Evolutionary conservation across 2,888 invertebrate genomes (phyloP).

Genomic region (Yponomeuta cagnagella): DNA sequence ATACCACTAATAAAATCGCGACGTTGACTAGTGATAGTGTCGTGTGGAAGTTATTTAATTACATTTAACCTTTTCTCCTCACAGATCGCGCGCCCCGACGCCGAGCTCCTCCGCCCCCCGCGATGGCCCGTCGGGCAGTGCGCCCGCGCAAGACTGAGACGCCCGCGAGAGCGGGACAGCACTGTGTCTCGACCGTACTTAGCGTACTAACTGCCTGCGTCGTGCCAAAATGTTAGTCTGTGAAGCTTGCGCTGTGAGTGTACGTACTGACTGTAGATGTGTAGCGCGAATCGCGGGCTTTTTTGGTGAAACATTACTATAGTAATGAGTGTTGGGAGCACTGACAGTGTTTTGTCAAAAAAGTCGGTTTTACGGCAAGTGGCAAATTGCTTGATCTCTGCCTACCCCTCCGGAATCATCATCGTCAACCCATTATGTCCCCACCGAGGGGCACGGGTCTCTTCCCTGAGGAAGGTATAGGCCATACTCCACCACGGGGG

Average conservation of each 20-base stretch:
- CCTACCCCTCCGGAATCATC: no score
- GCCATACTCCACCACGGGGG: no score
- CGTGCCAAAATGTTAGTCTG: not conserved
- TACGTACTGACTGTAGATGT: no score
- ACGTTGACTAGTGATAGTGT: not conserved
- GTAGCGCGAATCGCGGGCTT: no score
- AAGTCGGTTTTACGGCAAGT: not conserved
- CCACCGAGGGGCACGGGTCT: no score
- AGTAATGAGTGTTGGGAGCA: not conserved
- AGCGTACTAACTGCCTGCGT: not conserved
- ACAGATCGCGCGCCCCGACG: constrained; percentile 47
- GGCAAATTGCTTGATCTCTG: not conserved
- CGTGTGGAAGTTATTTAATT: not conserved
- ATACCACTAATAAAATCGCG: no score
- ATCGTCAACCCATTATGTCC: no score
- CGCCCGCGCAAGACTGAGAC: constrained; percentile 33
- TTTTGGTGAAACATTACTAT: not conserved
- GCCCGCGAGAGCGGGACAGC: not conserved
- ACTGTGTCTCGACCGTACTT: constrained; percentile 6
- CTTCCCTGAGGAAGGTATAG: no score
- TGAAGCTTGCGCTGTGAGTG: not conserved
- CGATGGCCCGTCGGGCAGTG: constrained; percentile 35
- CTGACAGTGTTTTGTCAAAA: no score
- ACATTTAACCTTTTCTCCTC: constrained; percentile 7
- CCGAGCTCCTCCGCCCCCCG: constrained; percentile 32